Conservation (phyloP, 2,888 invertebrate species). For the Eupithecia subfuscata region DNA sequence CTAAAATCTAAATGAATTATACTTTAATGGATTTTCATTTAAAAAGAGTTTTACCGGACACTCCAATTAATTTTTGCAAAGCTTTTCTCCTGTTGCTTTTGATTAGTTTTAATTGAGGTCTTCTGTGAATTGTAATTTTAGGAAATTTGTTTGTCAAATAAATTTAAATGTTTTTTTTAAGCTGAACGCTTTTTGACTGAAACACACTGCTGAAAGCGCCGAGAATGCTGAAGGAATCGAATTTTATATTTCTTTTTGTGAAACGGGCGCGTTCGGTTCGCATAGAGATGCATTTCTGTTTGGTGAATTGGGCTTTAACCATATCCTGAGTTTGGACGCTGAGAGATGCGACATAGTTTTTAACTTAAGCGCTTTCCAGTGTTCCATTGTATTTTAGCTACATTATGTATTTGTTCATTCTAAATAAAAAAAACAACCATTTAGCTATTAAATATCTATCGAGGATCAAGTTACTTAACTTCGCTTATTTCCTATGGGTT, state of each 20-base stretch:
- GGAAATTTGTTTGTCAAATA: not conserved
- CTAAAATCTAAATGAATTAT: constrained; percentile 35
- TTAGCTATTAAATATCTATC: not conserved
- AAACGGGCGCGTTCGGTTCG: not conserved
- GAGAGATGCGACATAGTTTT: too few relatives aligned
- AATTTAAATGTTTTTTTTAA: not conserved
- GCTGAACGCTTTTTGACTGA: not conserved
- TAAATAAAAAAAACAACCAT: too few relatives aligned
- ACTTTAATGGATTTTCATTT: constrained; percentile 38
- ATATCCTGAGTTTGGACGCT: too few relatives aligned
- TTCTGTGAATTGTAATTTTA: constrained; percentile 3
- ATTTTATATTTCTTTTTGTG: not conserved
- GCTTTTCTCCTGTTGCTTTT: constrained; percentile 17
- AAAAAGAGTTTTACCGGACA: constrained; percentile 19
- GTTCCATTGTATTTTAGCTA: too few relatives aligned
- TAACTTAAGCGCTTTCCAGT: too few relatives aligned
- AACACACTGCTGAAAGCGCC: not conserved
- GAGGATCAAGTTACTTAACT: not conserved
- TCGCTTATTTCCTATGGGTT: not conserved
- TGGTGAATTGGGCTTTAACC: too few relatives aligned
- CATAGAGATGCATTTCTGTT: not conserved
- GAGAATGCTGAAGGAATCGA: not conserved
- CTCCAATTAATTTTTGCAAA: constrained; percentile 24
- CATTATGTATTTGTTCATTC: too few relatives aligned
- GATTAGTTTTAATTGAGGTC: constrained; percentile 28